Percentiles rank a stretch among this genome's conserved stretches.
Conservation (phyloP, 2,113 vertebrate species). For the Syrmaticus mikado region DNA sequence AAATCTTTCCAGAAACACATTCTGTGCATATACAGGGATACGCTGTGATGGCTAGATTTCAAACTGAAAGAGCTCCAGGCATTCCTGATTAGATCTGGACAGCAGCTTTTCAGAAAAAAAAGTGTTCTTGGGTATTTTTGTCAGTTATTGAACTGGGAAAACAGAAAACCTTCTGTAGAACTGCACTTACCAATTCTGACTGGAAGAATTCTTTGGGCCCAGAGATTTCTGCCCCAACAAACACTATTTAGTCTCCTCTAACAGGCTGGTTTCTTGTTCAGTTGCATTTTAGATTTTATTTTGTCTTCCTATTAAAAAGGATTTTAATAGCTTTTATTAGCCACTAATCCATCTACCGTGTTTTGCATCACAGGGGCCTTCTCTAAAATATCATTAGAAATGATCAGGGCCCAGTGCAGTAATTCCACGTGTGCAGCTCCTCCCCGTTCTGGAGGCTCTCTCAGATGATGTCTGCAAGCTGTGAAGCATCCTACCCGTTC, state of each 20-base stretch:
- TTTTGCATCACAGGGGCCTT: not conserved
- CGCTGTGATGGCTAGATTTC: not conserved
- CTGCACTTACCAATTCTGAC: not conserved
- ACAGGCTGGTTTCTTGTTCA: not conserved
- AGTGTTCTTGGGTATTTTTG: not conserved
- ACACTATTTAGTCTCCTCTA: not conserved
- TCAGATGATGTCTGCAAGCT: not conserved
- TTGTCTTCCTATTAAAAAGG: not conserved
- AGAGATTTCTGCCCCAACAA: not conserved
- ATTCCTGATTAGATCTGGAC: not conserved
- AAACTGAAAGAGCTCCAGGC: not conserved
- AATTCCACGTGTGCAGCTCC: not conserved
- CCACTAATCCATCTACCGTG: not conserved
- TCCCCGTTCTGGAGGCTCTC: not conserved
- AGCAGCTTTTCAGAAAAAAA: not conserved
- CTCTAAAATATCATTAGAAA: not conserved
- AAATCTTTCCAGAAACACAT: not conserved
- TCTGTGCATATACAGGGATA: fast-evolving
- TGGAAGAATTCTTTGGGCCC: not conserved
- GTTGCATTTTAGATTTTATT: not conserved
- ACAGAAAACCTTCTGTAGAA: not conserved
- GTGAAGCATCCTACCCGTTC: not conserved
- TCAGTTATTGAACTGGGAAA: not conserved
- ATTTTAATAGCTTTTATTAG: not conserved
- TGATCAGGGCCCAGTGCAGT: not conserved